Evolutionary conservation across 2,797 vertebrate genomes (phyloP), one percentile per base, ranked within the genome.

Genomic region (Lagorchestes hirsutus): DNA sequence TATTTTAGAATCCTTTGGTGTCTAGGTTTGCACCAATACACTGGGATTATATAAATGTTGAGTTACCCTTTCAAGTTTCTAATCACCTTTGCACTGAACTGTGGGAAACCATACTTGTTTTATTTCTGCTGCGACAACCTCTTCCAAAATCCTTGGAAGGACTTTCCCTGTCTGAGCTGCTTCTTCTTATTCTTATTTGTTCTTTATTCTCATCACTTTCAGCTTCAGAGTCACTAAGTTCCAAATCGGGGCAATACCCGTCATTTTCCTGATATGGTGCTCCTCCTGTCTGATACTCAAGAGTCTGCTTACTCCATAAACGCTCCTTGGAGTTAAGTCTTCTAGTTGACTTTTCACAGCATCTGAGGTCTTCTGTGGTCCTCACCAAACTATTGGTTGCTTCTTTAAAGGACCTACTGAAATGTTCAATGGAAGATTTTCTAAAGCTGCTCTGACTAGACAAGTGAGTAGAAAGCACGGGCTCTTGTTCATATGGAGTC

Each of bases 211-310:
- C 99, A 97, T 99, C 99, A 62, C 99, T 99, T 97, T 99, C 99
- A 0, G 99, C 98, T 98, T 99, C 99, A 0, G 99, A 99, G 98
- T 99, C 99, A 97, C 99, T 99, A 91, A 99, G 99, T 98, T 99
- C 99, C 95, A 99, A 98, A 98, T 99, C 99, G 0, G 99, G 99
- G 97, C 99, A 99, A 98, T 99, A 99, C 2, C 99, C 99, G 6
- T 99, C 99, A 0, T 99, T 99, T 98, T 99, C 99, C 97, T 99
- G 99, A 98, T 99, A 99, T 0, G 99, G 98, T 93, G 98, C 98
- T 24, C 96, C 97, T 96, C 98, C 99, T 31, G 98, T 97, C 40
- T 98, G 98, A 92, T 98, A 98, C 90, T 99, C 99, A 0, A 99
- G 97, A 0, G 98, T 92, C 10, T 99, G 99, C 97, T 99, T 99